A percentile compares a stretch with the other conserved stretches of the same genome.
These are phyloP conservation scores for Heliconius hewitsoni DNA, from an alignment of 1,140 invertebrate genomes.

Conservation along the genomic window DNA sequence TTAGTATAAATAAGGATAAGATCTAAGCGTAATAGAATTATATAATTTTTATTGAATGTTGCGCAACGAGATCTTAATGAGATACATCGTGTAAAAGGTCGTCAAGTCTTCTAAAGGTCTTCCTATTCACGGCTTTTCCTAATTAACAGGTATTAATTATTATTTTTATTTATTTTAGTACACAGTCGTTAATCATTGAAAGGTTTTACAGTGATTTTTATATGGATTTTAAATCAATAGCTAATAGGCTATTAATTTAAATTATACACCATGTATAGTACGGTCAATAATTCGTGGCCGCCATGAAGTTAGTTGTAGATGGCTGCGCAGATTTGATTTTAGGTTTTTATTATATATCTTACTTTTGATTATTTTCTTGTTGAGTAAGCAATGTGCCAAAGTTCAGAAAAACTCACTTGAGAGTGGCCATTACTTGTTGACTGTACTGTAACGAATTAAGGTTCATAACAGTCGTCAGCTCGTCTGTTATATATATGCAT, in stretches of 20 bases:
- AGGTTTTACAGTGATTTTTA: neutral
- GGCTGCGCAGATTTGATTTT: too few species aligned
- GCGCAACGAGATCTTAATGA: constrained; percentile 5
- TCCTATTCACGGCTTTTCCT: neutral
- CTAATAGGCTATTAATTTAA: neutral
- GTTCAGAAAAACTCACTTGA: too few species aligned
- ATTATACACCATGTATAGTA: neutral
- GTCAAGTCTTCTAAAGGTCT: constrained; percentile 12
- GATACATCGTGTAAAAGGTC: constrained; percentile 1
- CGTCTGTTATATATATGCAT: neutral
- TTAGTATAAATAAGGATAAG: neutral
- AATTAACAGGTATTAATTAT: neutral
- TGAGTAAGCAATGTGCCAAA: too few species aligned
- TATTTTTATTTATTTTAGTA: neutral
- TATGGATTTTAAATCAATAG: neutral
- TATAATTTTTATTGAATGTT: neutral
- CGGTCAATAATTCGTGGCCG: too few species aligned
- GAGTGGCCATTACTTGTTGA: too few species aligned
- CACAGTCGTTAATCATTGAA: neutral
- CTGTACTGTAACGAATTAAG: neutral
- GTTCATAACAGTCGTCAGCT: neutral
- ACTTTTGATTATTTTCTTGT: too few species aligned
- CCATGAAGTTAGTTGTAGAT: too few species aligned
- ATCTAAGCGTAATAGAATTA: neutral
- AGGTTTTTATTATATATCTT: too few species aligned